Percentiles rank a stretch among this genome's conserved stretches.
These are phyloP conservation scores for Alitta virens DNA, from an alignment of 2,888 invertebrate genomes.

Conservation along the genomic window DNA sequence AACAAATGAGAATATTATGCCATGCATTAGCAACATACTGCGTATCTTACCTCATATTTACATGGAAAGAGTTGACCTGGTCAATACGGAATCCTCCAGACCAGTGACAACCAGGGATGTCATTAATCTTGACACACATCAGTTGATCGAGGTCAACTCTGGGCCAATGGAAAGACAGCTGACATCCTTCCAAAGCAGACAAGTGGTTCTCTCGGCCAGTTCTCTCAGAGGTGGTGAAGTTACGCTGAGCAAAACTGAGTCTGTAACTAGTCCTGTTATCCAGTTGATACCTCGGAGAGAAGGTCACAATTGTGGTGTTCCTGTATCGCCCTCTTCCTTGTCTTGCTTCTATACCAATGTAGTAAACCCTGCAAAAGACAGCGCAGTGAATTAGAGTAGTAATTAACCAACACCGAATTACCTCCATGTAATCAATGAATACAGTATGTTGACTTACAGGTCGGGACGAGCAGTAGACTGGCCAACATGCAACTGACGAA, in stretches of 20 bases:
- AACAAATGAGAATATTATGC: too few species aligned
- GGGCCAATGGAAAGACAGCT: conserved; percentile 96
- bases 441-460: conserved; percentile 43
- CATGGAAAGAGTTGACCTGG: conserved; percentile 78
- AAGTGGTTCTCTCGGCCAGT: conserved; percentile 62
- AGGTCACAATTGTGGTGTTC: conserved; percentile 85
- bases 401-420: too few species aligned
- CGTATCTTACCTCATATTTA: conserved; percentile 79
- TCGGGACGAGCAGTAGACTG: conserved; percentile 65
- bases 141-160: conserved; percentile 84
- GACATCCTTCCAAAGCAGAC: conserved; percentile 80
- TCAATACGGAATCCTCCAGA: conserved; percentile 89
- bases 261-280: conserved; percentile 79
- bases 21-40: too few species aligned
- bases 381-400: too few species aligned
- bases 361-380: conserved; percentile 65
- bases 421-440: neutral
- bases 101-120: conserved; percentile 65
- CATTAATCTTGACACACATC: conserved; percentile 79
- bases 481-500: conserved; percentile 64
- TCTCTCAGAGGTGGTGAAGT: conserved; percentile 59
- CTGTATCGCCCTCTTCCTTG: conserved; percentile 85
- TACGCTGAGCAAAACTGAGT: conserved; percentile 86
- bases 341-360: conserved; percentile 86
- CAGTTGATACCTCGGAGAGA: conserved; percentile 88